Evolutionary conservation across 2,113 vertebrate genomes (phyloP), one percentile per base, ranked within the genome.

Genomic region (Corydoras sp.): DNA sequence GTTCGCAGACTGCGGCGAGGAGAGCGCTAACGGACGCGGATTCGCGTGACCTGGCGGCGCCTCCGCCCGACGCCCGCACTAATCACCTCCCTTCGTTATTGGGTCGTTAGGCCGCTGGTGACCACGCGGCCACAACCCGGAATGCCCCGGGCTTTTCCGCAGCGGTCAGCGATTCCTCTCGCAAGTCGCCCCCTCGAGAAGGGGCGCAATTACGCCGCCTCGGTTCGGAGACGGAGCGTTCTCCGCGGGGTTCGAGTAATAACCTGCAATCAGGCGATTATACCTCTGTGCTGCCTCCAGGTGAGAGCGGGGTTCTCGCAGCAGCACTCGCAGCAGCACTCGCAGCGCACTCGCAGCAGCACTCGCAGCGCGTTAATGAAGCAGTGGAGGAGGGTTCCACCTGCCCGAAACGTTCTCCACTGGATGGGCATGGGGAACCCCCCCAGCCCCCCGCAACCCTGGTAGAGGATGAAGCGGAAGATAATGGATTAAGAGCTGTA

Each of bases 221-320:
- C 18, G 43, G 54, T 69, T 54, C 60, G 55, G 71, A 63, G 77
- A 73, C 69, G 53, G 71, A 79, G 76, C 62, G 72, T 56, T 67
- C 79, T 51, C 76, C 7, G 55, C 43, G 76, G 79, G 67, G 49
- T 76, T 82, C 76, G 70, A 76, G 78, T 78, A 78, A 75, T 82
- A 80, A 76, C 81, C 69, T 76, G 71, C 76, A 74, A 78, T 75
- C 76, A 76, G 74, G 68, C 69, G 76, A 76, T 80, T 80, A 80
- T 68, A 60, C 76, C 74, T 61, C 58, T 76, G 65, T 75, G 62
- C 72, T 58, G 77, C 32, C 58, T 72, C 55, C 68, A 74, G 77
- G 80, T 79, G 77, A 79, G 72, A 69, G 69, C 55, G 14, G 53
- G 68, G 32, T 61, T 76, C 72, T 58, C 65, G 15, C 58, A 53